These are phyloP conservation scores for Condylura cristata DNA, from an alignment of 2,113 vertebrate genomes.

Conservation along the genomic window DNA sequence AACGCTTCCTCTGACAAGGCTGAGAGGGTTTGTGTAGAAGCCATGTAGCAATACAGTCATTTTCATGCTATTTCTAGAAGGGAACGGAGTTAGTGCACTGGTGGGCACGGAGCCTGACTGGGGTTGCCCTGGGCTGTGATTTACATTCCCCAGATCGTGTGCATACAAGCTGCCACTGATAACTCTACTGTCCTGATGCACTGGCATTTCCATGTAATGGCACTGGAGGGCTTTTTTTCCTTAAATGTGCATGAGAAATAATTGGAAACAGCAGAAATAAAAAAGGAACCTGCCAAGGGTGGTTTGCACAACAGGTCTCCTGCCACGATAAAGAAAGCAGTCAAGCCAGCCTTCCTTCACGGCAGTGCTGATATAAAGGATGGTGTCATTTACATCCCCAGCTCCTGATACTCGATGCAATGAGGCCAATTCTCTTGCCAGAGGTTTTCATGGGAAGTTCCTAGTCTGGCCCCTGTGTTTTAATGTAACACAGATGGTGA, in stretches of 20 bases:
- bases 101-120: too few relatives aligned
- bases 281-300: not conserved
- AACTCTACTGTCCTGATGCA: accelerated
- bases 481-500: not conserved
- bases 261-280: not conserved
- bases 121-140: too few relatives aligned
- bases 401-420: not conserved
- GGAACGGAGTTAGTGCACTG: not conserved
- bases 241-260: not conserved
- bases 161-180: not conserved
- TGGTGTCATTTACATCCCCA: accelerated
- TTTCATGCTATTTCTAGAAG: not conserved
- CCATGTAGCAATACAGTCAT: accelerated
- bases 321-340: not conserved
- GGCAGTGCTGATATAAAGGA: accelerated
- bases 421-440: not conserved
- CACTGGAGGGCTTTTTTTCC: not conserved
- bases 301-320: not conserved
- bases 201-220: not conserved
- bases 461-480: not conserved
- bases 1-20: not conserved
- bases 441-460: not conserved
- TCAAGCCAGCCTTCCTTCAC: accelerated
- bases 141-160: not conserved
- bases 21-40: not conserved